Evolutionary conservation across 1,140 invertebrate genomes (phyloP).

Genomic region (Lineus longissimus): DNA sequence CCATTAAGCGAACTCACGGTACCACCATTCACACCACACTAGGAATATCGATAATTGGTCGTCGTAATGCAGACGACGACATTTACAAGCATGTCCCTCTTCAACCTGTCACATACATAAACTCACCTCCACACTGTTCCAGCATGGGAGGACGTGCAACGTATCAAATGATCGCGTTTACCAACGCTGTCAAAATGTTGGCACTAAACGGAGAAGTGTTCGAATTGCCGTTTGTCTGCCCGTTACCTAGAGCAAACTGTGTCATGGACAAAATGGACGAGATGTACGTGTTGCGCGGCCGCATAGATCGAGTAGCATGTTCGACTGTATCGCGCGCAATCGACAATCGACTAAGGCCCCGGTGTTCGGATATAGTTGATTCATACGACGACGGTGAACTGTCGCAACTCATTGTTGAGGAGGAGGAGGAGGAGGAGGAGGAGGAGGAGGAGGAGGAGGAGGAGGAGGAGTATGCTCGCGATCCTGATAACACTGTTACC

Average conservation of each 20-base stretch:
- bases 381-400: neutral
- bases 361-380: neutral
- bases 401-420: neutral
- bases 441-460: neutral
- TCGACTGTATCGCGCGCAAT: neutral
- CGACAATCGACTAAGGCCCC: too few species aligned
- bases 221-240: constrained; percentile 4
- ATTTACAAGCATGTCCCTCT: neutral
- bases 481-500: neutral
- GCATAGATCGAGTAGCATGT: neutral
- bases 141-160: neutral
- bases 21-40: neutral
- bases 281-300: neutral
- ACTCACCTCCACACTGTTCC: neutral
- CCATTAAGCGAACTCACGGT: neutral
- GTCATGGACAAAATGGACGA: neutral
- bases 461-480: neutral
- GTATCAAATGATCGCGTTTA: neutral
- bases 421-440: neutral
- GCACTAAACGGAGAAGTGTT: neutral
- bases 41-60: neutral
- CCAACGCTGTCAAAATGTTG: constrained; percentile 1
- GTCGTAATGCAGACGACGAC: neutral
- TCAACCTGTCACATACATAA: neutral
- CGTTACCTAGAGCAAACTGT: neutral